Evolutionary conservation across 1,140 invertebrate species (phyloP), one percentile per base, ranked within the genome.

Genomic region (Colletes gigas): DNA sequence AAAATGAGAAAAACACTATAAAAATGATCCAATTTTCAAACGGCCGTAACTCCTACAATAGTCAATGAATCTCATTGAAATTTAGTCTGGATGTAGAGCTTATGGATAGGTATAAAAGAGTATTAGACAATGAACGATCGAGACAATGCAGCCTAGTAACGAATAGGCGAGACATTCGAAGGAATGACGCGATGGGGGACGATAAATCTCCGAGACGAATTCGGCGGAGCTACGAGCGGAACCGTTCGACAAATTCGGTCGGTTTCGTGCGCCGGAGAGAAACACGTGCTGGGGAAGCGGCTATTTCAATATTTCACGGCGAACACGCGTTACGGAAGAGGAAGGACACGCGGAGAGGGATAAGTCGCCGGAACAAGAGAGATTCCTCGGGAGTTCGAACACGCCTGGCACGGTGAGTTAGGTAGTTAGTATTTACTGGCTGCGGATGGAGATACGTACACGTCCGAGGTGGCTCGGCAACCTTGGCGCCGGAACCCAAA

Each of bases 371-470:
- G 41, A 84, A 79, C 71, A 69, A 83, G 71, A 77, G 66, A 55
- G 72, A 77, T 75, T 81, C 74, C 72, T 76, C 57, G 0, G 50
- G 14, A 81, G 65, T 63, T 76, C 41, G 60, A 44, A 44, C 15
- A 72, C 52, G 15, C 15, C 30, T 59, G 68, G 50, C 62, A 50
- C 30, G 75, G 71, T 88, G 83, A 83, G 87, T 85, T 88, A 47
- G 77, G 19, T 88, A 88, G 83, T 88, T 88, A 77, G 83, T 88
- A 88, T 88, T 88, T 85, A 88, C 83, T 81, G 66, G 60, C 65
- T 71, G 57, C 57, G 74, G 75, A 83, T 77, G 73, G 78, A 83
- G 74, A 85, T 78, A 88, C 83, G 67, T 74, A 57, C 10, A 63
- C 39, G 19, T 65, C 77, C 10, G 17, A 8, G 14, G 52, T 3